A percentile compares a stretch with the other conserved stretches of the same genome.
Evolutionary conservation across 2,888 invertebrate genomes (phyloP).

Genomic region (Drosophila yooni): DNA sequence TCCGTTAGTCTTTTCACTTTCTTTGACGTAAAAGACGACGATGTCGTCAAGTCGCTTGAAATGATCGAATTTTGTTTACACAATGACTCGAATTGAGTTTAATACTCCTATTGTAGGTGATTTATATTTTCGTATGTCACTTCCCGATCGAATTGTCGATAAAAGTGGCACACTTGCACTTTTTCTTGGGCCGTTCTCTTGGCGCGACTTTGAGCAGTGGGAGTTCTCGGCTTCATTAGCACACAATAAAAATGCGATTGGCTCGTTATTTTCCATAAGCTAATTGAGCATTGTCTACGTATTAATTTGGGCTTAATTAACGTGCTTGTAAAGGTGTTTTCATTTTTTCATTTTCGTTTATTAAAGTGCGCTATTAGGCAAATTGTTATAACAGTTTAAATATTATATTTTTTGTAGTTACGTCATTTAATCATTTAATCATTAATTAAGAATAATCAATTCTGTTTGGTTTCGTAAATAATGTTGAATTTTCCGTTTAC

Average conservation of each 20-base stretch:
- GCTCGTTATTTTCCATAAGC: constrained; percentile 55
- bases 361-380: not conserved
- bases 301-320: constrained; percentile 45
- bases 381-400: constrained; percentile 3
- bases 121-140: not conserved
- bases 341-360: not conserved
- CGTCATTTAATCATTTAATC: not conserved
- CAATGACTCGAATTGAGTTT: constrained; percentile 53
- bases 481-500: not conserved
- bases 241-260: constrained; percentile 65
- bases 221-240: constrained; percentile 71
- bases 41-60: constrained; percentile 7
- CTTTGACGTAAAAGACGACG: constrained; percentile 57
- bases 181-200: constrained; percentile 33
- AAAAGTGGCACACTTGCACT: constrained; percentile 46
- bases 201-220: constrained; percentile 46
- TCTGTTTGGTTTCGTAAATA: not conserved
- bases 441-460: not conserved
- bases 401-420: not conserved
- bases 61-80: constrained; percentile 37
- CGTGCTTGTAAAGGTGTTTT: constrained; percentile 29
- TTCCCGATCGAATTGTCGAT: constrained; percentile 6
- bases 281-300: constrained; percentile 40
- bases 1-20: constrained; percentile 65
- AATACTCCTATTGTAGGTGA: constrained; percentile 11